These are phyloP conservation scores for Cantharis nigra DNA, from an alignment of 2,888 invertebrate genomes.

Conservation along the genomic window DNA sequence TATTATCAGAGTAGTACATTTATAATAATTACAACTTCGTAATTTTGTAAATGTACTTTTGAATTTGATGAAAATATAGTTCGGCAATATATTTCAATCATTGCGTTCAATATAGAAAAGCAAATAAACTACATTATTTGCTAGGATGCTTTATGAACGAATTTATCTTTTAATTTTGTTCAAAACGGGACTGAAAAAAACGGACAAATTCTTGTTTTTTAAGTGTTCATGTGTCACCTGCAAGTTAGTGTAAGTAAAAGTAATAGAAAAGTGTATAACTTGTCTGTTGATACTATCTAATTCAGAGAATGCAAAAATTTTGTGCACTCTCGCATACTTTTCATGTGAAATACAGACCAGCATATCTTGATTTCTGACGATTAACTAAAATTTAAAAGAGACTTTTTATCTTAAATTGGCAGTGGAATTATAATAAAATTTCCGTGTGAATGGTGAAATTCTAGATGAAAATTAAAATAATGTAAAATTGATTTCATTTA, in stretches of 20 bases:
- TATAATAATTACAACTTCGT: neutral
- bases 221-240: neutral
- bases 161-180: neutral
- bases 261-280: too few species aligned
- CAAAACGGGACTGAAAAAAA: neutral
- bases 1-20: neutral
- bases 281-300: too few species aligned
- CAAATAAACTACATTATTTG: neutral
- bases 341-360: neutral
- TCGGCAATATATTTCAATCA: neutral
- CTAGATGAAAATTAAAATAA: too few species aligned
- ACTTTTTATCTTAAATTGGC: neutral
- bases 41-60: neutral
- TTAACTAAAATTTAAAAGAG: neutral
- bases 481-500: too few species aligned
- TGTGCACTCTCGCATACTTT: too few species aligned
- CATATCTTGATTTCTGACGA: neutral
- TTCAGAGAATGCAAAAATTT: neutral
- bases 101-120: neutral
- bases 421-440: too few species aligned
- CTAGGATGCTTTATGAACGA: neutral
- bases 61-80: neutral
- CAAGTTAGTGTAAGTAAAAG: too few species aligned
- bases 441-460: too few species aligned
- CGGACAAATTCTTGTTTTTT: neutral